A percentile compares a stretch with the other conserved stretches of the same genome.
These are phyloP conservation scores for Eleutherodactylus coqui DNA, from an alignment of 2,797 vertebrate genomes.

Conservation along the genomic window DNA sequence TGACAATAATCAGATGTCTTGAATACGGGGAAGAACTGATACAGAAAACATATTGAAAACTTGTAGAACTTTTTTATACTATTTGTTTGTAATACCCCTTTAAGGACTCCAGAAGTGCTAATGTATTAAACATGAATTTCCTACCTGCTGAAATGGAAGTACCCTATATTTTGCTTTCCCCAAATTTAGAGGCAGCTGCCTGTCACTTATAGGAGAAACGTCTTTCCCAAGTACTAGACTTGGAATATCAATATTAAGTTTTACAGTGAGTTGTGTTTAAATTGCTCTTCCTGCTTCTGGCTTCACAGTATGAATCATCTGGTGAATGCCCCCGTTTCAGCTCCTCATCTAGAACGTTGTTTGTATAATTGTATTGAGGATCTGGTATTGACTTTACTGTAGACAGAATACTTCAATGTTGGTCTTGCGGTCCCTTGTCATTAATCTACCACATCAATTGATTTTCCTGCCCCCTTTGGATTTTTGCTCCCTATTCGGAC, in stretches of 20 bases:
- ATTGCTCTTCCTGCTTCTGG: not conserved
- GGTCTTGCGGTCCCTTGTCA: constrained; percentile 15
- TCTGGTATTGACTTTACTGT: constrained; percentile 2
- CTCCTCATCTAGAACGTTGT: not conserved
- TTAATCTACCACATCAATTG: constrained; percentile 28
- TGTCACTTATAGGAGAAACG: not conserved
- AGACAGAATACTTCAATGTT: constrained; percentile 11
- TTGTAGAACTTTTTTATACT: no score
- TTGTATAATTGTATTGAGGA: not conserved
- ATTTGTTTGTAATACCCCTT: no score
- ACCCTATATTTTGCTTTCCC: not conserved
- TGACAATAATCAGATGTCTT: no score
- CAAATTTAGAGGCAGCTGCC: not conserved
- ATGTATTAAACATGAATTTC: not conserved
- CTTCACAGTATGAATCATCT: not conserved
- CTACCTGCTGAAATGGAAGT: not conserved
- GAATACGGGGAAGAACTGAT: no score
- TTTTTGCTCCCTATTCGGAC: constrained; percentile 20
- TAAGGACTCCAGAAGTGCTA: not conserved
- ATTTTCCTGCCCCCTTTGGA: constrained; percentile 6
- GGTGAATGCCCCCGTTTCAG: not conserved
- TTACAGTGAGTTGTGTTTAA: not conserved
- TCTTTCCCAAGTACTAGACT: not conserved
- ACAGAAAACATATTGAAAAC: no score
- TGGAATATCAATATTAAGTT: not conserved